Evolutionary conservation across 2,113 vertebrate genomes (phyloP).

Genomic region (Pungitius pungitius): DNA sequence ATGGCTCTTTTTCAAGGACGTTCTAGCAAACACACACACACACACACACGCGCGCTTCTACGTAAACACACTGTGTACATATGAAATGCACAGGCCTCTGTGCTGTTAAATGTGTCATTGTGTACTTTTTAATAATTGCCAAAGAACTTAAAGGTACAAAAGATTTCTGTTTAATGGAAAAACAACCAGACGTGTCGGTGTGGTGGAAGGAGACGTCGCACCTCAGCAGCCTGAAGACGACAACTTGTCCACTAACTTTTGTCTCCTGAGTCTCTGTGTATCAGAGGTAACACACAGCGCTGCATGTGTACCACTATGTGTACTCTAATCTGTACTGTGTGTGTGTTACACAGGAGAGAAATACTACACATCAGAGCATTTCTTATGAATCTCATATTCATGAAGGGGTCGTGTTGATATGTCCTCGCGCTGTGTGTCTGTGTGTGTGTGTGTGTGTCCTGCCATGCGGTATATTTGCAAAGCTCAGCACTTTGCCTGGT

Average conservation of each 20-base stretch:
- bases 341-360: not conserved
- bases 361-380: not conserved
- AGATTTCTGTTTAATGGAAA: too few species aligned
- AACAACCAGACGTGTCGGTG: too few species aligned
- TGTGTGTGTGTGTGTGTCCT: not conserved
- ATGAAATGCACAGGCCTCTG: not conserved
- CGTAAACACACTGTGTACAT: not conserved
- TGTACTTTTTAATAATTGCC: too few species aligned
- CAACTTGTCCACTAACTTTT: too few species aligned
- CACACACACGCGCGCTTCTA: not conserved
- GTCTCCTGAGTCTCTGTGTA: too few species aligned
- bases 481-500: constrained; percentile 33
- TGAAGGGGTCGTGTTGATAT: constrained; percentile 12
- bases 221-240: too few species aligned
- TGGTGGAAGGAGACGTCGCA: too few species aligned
- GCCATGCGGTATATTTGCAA: constrained; percentile 16
- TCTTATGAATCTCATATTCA: constrained; percentile 25
- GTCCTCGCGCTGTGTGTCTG: not conserved
- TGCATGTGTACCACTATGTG: too few species aligned
- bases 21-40: not conserved
- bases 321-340: not conserved
- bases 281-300: too few species aligned
- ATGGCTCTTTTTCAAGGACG: constrained; percentile 86
- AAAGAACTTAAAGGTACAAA: too few species aligned
- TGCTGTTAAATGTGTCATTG: too few species aligned